These are phyloP conservation scores for Thamnaconus septentrionalis DNA, from an alignment of 2,113 vertebrate genomes.

Conservation along the genomic window DNA sequence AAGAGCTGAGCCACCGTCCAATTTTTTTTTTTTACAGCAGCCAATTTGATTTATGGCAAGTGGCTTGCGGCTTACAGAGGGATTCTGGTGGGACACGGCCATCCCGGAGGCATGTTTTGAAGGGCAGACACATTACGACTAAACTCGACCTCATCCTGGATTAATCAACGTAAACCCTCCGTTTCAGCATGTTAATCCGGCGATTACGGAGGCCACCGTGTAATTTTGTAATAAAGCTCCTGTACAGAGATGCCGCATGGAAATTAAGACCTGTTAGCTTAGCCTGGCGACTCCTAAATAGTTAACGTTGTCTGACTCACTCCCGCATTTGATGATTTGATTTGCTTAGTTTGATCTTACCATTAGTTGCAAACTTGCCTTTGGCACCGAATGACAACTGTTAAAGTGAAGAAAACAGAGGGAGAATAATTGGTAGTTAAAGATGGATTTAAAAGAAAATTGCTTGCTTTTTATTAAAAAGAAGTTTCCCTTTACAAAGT, in stretches of 20 bases:
- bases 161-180: conserved; percentile 25
- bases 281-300: not conserved
- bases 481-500: too few species aligned
- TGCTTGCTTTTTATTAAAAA: not conserved
- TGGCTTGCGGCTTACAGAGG: conserved; percentile 33
- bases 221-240: too few species aligned
- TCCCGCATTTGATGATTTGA: not conserved
- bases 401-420: not conserved
- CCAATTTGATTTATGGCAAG: conserved; percentile 57
- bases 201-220: too few species aligned
- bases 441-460: not conserved
- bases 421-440: not conserved
- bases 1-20: conserved; percentile 35
- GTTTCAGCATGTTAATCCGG: too few species aligned
- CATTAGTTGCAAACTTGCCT: conserved; percentile 62
- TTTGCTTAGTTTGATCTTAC: conserved; percentile 45
- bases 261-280: too few species aligned
- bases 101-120: conserved; percentile 25
- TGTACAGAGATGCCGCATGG: too few species aligned
- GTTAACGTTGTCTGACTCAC: not conserved
- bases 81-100: conserved; percentile 16
- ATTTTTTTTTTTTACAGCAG: conserved; percentile 33
- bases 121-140: conserved; percentile 29
- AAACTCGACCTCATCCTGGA: conserved; percentile 19
- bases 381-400: conserved; percentile 67